Conservation (phyloP, 2,888 invertebrate species). For the Eupithecia subumbrata region DNA sequence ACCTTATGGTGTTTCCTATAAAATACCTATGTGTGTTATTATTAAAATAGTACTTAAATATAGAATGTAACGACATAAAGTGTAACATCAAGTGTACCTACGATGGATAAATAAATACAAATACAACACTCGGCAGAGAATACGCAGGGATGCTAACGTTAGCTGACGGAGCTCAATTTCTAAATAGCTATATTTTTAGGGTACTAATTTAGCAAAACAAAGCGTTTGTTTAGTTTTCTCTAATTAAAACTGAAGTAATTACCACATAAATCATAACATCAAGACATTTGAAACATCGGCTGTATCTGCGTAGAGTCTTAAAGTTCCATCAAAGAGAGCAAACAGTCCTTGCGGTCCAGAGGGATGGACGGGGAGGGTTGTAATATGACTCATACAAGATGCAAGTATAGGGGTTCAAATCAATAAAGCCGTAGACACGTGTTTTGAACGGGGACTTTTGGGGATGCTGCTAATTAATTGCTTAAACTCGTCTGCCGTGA, state of each 20-base stretch:
- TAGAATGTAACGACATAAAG: too few species aligned
- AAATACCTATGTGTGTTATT: too few species aligned
- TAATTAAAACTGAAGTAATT: background rate
- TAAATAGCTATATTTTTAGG: background rate
- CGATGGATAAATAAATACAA: too few species aligned
- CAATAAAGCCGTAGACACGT: constrained; percentile 63
- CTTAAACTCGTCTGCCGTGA: constrained; percentile 5
- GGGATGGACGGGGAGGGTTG: constrained; percentile 56
- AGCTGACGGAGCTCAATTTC: background rate
- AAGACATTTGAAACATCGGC: background rate
- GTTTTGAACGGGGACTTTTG: constrained; percentile 20
- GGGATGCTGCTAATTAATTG: constrained; percentile 25
- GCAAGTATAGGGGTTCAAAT: constrained; percentile 64
- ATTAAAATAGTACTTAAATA: too few species aligned
- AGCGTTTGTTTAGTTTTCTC: background rate
- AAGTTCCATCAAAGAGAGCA: constrained; percentile 78
- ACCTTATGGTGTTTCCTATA: too few species aligned
- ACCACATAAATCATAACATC: background rate
- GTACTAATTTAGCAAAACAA: background rate
- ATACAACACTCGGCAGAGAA: background rate
- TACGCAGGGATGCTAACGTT: background rate
- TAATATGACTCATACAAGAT: constrained; percentile 71
- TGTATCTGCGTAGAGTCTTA: constrained; percentile 48
- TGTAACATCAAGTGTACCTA: too few species aligned
- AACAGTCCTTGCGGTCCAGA: constrained; percentile 62